These are phyloP conservation scores for Andrena flavipes DNA, from an alignment of 2,888 invertebrate genomes.

Conservation along the genomic window DNA sequence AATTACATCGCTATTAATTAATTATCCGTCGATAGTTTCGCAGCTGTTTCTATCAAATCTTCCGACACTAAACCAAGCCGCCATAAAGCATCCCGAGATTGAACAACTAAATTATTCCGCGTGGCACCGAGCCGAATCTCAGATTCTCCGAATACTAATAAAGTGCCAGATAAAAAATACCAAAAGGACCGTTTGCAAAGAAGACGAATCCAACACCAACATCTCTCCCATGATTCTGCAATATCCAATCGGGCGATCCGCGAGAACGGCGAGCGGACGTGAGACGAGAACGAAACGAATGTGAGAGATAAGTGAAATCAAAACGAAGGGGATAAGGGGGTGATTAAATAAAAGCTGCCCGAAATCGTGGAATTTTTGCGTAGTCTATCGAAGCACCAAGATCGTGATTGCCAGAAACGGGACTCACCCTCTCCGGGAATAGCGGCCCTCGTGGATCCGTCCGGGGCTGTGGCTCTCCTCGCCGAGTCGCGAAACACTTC, in stretches of 20 bases:
- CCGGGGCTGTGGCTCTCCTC: neutral
- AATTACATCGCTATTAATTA: too few relatives aligned
- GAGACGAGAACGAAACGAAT: neutral
- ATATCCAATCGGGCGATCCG: neutral
- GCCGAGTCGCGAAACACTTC: slow-evolving; percentile 45
- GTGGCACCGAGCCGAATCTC: too few relatives aligned
- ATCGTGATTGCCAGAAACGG: slow-evolving; percentile 80
- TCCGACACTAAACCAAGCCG: neutral
- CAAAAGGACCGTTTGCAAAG: neutral
- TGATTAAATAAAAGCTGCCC: slow-evolving; percentile 17
- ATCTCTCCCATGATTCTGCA: too few relatives aligned
- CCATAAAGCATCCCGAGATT: too few relatives aligned
- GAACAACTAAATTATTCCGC: too few relatives aligned
- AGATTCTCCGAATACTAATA: too few relatives aligned
- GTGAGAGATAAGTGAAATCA: neutral
- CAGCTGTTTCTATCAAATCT: neutral
- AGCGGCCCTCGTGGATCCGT: neutral
- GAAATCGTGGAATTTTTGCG: slow-evolving; percentile 75
- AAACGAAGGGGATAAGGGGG: too few relatives aligned
- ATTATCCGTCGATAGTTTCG: neutral
- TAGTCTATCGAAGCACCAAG: slow-evolving; percentile 84
- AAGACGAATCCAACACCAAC: neutral
- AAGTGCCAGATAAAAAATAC: neutral
- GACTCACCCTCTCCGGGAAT: slow-evolving; percentile 74
- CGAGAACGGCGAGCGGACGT: slow-evolving; percentile 17